A percentile compares a stretch with the other conserved stretches of the same genome.
These are phyloP conservation scores for Pectinophora gossypiella DNA, from an alignment of 1,140 invertebrate species.

Conservation along the genomic window DNA sequence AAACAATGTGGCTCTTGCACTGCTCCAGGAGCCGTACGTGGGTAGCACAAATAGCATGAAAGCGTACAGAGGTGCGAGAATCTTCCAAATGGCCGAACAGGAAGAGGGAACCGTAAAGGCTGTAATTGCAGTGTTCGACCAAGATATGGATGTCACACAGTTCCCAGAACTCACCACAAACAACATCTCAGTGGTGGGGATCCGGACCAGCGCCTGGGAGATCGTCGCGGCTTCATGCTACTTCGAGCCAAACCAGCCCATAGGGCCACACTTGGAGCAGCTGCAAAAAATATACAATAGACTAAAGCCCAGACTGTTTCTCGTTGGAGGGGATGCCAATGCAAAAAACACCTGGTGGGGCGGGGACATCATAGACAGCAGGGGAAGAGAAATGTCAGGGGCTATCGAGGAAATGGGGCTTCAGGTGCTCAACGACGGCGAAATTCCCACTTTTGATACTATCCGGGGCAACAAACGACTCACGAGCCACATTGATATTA, in stretches of 20 bases:
- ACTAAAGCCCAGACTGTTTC: neutral
- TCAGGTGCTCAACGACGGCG: too few relatives aligned
- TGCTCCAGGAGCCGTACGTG: neutral
- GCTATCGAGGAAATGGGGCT: too few relatives aligned
- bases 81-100: slow-evolving; percentile 3
- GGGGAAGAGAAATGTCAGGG: too few relatives aligned
- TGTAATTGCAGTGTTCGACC: slow-evolving; percentile 10
- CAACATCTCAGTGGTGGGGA: too few relatives aligned
- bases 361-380: too few relatives aligned
- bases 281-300: neutral
- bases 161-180: slow-evolving; percentile 6
- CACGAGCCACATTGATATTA: too few relatives aligned
- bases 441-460: too few relatives aligned
- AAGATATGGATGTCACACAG: slow-evolving; percentile 1
- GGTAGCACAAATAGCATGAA: neutral
- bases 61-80: slow-evolving; percentile 3
- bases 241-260: neutral
- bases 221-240: too few relatives aligned
- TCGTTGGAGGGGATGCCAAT: slow-evolving; percentile 23
- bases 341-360: too few relatives aligned
- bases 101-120: slow-evolving; percentile 9
- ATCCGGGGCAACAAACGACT: too few relatives aligned
- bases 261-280: slow-evolving; percentile 6
- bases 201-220: slow-evolving; percentile 2
- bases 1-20: neutral